Percentiles rank a stretch among this genome's conserved stretches.
These are phyloP conservation scores for Etia nguti DNA, from an alignment of 2,113 vertebrate species.

Conservation along the genomic window DNA sequence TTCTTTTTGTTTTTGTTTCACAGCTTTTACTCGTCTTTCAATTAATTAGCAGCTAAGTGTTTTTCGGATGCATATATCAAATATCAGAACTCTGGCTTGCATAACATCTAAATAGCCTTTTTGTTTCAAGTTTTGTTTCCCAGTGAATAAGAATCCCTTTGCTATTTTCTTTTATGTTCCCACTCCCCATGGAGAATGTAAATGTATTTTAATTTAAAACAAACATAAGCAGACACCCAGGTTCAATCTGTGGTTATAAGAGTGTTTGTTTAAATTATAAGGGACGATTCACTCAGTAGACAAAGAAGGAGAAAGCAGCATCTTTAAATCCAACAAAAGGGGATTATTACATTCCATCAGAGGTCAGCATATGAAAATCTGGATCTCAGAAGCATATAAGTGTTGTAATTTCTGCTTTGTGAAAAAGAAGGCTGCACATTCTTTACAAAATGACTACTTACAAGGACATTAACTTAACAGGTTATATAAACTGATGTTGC, in stretches of 20 bases:
- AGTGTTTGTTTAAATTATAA: constrained; percentile 58
- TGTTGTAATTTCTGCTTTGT: background rate
- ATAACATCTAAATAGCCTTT: background rate
- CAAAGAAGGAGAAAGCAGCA: background rate
- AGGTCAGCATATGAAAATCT: background rate
- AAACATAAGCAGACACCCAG: constrained; percentile 40
- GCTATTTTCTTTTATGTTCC: background rate
- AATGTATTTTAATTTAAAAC: constrained; percentile 54
- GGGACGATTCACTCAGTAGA: constrained; percentile 12
- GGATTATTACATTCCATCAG: background rate
- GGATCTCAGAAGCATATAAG: background rate
- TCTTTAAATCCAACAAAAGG: background rate
- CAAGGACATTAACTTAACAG: background rate
- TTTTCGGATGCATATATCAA: background rate
- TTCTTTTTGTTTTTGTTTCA: background rate
- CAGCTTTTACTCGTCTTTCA: background rate
- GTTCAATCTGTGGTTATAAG: constrained; percentile 50
- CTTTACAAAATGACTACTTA: background rate
- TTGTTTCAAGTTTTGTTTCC: background rate
- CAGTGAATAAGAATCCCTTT: constrained; percentile 2
- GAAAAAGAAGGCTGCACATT: background rate
- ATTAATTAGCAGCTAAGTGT: background rate
- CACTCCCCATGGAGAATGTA: constrained; percentile 17
- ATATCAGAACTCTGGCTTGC: background rate
- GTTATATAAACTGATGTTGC: background rate